Conservation (phyloP, 2,888 invertebrate genomes). For the Oligia strigilis region DNA sequence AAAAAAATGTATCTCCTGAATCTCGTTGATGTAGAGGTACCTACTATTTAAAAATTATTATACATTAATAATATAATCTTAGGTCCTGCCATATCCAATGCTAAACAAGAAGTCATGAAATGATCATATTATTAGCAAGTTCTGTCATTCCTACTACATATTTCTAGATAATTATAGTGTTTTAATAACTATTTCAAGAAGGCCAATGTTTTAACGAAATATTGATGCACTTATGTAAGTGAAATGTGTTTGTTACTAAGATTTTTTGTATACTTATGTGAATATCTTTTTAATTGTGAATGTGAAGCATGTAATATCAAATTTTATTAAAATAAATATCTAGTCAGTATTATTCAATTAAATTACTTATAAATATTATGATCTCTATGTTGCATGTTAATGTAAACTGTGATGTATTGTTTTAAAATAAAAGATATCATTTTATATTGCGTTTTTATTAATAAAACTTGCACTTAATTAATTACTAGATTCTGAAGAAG, state of each 20-base stretch:
- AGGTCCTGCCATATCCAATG: constrained; percentile 13
- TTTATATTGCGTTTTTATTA: constrained; percentile 28
- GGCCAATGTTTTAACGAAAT: constrained; percentile 46
- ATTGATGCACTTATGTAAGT: constrained; percentile 37
- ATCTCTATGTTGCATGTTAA: constrained; percentile 55
- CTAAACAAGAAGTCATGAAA: constrained; percentile 29
- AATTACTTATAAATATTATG: constrained; percentile 46
- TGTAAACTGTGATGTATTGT: constrained; percentile 42
- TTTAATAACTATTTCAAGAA: constrained; percentile 23
- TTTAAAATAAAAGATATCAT: constrained; percentile 45
- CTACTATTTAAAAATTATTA: constrained; percentile 30
- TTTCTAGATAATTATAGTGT: constrained; percentile 15
- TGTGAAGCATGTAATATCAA: constrained; percentile 6
- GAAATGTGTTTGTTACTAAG: constrained; percentile 23
- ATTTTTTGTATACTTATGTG: constrained; percentile 32
- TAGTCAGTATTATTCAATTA: constrained; percentile 53
- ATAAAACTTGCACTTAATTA: constrained; percentile 39
- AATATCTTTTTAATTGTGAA: constrained; percentile 27
- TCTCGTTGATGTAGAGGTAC: constrained; percentile 34
- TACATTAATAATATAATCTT: constrained; percentile 22
- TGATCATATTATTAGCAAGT: constrained; percentile 27
- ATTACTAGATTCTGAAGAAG: constrained; percentile 76
- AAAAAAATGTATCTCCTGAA: not conserved
- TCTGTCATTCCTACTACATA: constrained; percentile 24
- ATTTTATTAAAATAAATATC: constrained; percentile 24